Evolutionary conservation across 2,888 invertebrate genomes (phyloP).

Genomic region (Suillia variegata): DNA sequence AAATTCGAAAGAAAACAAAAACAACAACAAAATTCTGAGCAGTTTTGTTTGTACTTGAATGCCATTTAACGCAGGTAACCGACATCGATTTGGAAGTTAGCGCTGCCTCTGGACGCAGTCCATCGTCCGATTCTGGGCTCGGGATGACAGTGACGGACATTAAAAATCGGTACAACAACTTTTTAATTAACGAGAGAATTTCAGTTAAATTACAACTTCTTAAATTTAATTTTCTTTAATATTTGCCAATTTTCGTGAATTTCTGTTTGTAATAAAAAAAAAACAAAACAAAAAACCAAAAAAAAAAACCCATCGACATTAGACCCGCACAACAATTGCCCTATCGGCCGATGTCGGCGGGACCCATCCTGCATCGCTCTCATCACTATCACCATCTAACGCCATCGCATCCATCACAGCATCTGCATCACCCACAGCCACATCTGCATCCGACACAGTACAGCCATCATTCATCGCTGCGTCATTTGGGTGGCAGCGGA

Average conservation of each 20-base stretch:
- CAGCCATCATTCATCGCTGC: conserved; percentile 54
- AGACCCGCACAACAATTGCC: conserved; percentile 61
- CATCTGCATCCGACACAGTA: conserved; percentile 29
- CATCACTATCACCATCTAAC: conserved; percentile 35
- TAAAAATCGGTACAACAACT: conserved; percentile 72
- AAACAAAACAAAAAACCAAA: conserved; percentile 17
- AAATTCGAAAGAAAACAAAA: not conserved
- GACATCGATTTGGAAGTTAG: conserved; percentile 62
- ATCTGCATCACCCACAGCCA: conserved; percentile 30
- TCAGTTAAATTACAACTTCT: not conserved
- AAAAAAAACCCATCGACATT: conserved; percentile 32
- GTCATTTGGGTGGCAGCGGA: conserved; percentile 55
- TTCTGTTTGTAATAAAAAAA: not conserved
- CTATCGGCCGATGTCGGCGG: conserved; percentile 61
- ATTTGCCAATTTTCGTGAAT: not conserved
- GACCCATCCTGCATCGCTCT: conserved; percentile 61
- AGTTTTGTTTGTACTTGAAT: conserved; percentile 44
- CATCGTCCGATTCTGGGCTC: conserved; percentile 93
- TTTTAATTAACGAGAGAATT: conserved; percentile 7
- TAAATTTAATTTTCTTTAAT: not conserved
- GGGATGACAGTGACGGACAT: conserved; percentile 85
- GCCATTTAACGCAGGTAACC: conserved; percentile 53
- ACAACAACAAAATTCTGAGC: not conserved
- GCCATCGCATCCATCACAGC: conserved; percentile 35
- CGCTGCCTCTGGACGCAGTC: conserved; percentile 74